Evolutionary conservation across 2,888 invertebrate species (phyloP), one percentile per base, ranked within the genome.

Genomic region (Melitaea athalia): DNA sequence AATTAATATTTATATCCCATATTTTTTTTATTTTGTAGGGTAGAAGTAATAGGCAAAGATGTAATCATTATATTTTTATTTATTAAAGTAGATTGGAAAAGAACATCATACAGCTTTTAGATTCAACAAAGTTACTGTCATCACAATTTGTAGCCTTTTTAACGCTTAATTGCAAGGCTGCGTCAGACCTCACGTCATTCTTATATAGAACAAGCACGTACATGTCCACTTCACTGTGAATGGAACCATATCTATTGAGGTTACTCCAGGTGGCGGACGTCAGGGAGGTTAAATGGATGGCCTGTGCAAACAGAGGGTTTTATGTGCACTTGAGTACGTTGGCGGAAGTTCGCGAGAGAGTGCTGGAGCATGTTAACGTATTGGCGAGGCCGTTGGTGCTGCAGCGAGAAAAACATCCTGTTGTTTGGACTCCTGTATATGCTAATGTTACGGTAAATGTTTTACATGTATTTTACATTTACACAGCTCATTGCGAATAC

Each of bases 351-450:
- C 95, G 99, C 67, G 99, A 99, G 91, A 97, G 99, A 91, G 99
- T 96, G 1, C 92, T 99, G 79, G 97, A 99, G 85, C 99, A 99
- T 86, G 97, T 99, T 78, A 98, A 98, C 67, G 99, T 99, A 49
- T 96, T 99, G 95, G 99, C 99, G 33, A 94, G 99, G 71, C 99
- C 99, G 0, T 94, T 99, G 88, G 99, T 99, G 14, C 93, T 99
- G 75, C 96, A 96, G 76, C 94, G 96, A 62, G 95, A 95, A 70
- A 94, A 96, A 75, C 97, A 98, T 86, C 98, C 98, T 7, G 96
- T 97, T n/a, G 96, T 98, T 8, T 99, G 99, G 99, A 99, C 98
- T 0, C 98, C 98, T 11, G 98, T 99, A 15, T 99, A 99, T 85
- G 98, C 98, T 17, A 98, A 99, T 85, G 94, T 97, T 65, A 96